Percentiles rank a stretch among this genome's conserved stretches.
These are phyloP conservation scores for Chironomus striatipennis DNA, from an alignment of 1,140 invertebrate genomes.

Conservation along the genomic window DNA sequence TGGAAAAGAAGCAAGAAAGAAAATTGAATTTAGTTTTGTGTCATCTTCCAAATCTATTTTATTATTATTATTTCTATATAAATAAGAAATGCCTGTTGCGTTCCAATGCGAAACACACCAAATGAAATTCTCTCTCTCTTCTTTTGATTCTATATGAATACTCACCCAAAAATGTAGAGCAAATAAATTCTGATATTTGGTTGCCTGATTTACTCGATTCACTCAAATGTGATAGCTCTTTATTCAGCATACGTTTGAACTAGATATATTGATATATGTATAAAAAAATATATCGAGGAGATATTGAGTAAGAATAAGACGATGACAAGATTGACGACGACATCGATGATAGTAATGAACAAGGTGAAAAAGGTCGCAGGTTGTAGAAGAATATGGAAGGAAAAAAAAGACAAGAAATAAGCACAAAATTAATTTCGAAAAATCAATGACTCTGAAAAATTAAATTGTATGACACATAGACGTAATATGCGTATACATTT, in stretches of 20 bases:
- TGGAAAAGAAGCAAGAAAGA: no score
- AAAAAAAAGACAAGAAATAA: constrained; percentile 5
- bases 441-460: background rate
- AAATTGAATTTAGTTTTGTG: no score
- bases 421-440: background rate
- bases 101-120: background rate
- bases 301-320: constrained; percentile 29
- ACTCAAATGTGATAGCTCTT: constrained; percentile 97
- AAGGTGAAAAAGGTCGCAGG: background rate
- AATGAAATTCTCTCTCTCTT: background rate
- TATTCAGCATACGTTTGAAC: constrained; percentile 99
- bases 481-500: background rate
- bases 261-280: no score
- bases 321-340: background rate
- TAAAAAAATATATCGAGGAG: no score
- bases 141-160: constrained; percentile 29
- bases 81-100: background rate
- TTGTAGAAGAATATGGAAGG: background rate
- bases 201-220: constrained; percentile 98
- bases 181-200: constrained; percentile 98
- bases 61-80: no score
- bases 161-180: constrained; percentile 96
- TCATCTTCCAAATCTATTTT: no score
- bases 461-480: background rate
- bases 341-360: background rate